These are phyloP conservation scores for Adelges cooleyi DNA, from an alignment of 1,140 invertebrate genomes.

Conservation along the genomic window DNA sequence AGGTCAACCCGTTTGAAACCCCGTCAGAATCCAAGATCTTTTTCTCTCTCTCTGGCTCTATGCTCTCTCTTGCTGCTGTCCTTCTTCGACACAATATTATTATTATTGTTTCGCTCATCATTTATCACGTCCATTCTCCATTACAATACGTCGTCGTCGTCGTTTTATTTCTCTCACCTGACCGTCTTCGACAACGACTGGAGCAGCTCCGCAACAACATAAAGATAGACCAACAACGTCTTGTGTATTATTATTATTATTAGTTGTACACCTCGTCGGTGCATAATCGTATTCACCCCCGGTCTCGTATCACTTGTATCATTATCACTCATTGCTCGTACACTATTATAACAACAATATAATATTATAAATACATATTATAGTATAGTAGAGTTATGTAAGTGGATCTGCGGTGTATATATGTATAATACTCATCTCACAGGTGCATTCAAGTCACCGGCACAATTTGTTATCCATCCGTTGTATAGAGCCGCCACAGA, in stretches of 20 bases:
- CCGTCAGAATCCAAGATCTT: not conserved
- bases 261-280: not conserved
- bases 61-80: too few species aligned
- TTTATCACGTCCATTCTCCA: constrained; percentile 8
- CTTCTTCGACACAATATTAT: too few species aligned
- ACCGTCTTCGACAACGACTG: not conserved
- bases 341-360: too few species aligned
- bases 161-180: constrained; percentile 24
- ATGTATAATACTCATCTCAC: not conserved
- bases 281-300: constrained; percentile 18
- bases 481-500: not conserved
- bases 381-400: too few species aligned
- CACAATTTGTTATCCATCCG: constrained; percentile 15
- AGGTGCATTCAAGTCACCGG: not conserved
- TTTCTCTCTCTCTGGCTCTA: not conserved
- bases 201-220: too few species aligned
- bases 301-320: not conserved
- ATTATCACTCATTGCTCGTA: not conserved
- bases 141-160: not conserved
- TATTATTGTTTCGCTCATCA: constrained; percentile 17
- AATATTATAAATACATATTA: too few species aligned
- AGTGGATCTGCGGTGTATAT: too few species aligned
- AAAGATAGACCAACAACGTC: too few species aligned
- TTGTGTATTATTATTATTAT: not conserved
- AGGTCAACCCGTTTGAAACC: constrained; percentile 23